Conservation (phyloP, 2,797 vertebrate species). For the Lepus townsendii region DNA sequence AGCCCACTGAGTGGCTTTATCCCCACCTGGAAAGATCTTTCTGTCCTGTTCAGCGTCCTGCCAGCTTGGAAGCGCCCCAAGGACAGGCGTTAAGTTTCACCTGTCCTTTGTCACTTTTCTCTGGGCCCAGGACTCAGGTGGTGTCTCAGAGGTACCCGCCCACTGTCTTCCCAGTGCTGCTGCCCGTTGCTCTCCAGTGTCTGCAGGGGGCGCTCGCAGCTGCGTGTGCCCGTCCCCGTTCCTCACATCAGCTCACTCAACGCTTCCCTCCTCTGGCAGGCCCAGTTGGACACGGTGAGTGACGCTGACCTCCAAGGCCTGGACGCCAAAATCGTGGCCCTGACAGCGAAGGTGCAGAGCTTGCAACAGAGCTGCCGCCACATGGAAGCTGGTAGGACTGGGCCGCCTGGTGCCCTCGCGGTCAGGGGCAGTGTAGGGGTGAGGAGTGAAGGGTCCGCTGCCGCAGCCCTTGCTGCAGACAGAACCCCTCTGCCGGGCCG, state of each 20-base stretch:
- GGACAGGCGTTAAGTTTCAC: background rate
- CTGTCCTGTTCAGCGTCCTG: background rate
- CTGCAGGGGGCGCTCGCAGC: background rate
- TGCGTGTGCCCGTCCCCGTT: background rate
- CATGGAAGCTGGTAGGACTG: conserved; percentile 92
- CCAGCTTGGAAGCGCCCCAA: background rate
- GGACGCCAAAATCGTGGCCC: conserved; percentile 91
- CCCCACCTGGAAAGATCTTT: background rate
- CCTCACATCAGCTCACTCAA: background rate
- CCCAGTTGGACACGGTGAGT: conserved; percentile 93
- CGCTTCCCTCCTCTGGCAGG: conserved; percentile 85
- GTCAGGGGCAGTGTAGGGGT: too few relatives aligned
- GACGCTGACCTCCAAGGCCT: conserved; percentile 94
- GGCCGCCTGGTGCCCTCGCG: background rate
- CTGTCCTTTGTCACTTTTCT: background rate
- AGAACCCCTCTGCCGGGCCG: background rate
- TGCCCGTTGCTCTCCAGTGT: background rate
- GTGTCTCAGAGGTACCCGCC: background rate
- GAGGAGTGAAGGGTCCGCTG: background rate
- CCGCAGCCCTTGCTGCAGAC: background rate
- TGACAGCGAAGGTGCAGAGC: conserved; percentile 89
- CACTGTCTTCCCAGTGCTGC: too few relatives aligned
- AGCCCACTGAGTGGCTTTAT: background rate
- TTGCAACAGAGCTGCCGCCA: conserved; percentile 94
- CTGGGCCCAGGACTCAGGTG: background rate